Percentiles rank a stretch among this genome's conserved stretches.
These are phyloP conservation scores for Melinaea menophilus DNA, from an alignment of 2,888 invertebrate genomes.

Conservation along the genomic window DNA sequence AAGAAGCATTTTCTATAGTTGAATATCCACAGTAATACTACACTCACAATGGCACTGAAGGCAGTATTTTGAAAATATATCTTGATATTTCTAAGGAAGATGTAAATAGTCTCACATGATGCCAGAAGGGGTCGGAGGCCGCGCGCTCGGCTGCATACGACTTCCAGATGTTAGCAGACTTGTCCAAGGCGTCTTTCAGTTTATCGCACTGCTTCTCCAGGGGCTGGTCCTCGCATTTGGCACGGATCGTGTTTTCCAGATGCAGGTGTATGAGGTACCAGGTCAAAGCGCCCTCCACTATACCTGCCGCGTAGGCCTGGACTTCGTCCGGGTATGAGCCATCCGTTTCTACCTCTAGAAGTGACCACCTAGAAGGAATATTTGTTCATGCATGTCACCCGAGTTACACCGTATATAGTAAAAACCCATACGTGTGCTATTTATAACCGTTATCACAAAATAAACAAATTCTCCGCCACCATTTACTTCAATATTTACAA, in stretches of 20 bases:
- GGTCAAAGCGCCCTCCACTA: slow-evolving; percentile 89
- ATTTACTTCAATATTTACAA: no score
- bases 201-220: slow-evolving; percentile 79
- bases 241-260: slow-evolving; percentile 83
- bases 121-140: slow-evolving; percentile 85
- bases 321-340: slow-evolving; percentile 84
- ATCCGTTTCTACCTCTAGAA: slow-evolving; percentile 88
- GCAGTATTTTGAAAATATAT: background rate
- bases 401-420: no score
- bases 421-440: no score
- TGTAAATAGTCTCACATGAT: slow-evolving; percentile 78
- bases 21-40: no score
- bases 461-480: no score
- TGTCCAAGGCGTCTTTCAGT: slow-evolving; percentile 80
- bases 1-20: no score
- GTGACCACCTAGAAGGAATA: slow-evolving; percentile 82
- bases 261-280: slow-evolving; percentile 88
- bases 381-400: no score
- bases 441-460: no score
- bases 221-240: slow-evolving; percentile 70
- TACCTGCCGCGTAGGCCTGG: slow-evolving; percentile 92
- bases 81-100: background rate
- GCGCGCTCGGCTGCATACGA: slow-evolving; percentile 72
- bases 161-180: slow-evolving; percentile 80
- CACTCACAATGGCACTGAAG: background rate